Conservation (phyloP, 1,140 invertebrate genomes). For the Sarcophaga peregrina region DNA sequence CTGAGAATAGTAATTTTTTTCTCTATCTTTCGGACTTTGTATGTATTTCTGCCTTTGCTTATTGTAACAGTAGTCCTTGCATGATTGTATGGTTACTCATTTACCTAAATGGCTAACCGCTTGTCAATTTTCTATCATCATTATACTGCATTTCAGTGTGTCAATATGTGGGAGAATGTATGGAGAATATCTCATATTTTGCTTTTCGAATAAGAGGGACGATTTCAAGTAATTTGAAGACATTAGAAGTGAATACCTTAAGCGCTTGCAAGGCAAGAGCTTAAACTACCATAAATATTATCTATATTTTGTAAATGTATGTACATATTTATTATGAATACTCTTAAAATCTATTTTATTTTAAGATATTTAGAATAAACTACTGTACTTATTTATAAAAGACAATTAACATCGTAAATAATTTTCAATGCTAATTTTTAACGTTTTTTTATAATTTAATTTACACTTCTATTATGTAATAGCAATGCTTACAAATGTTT, state of each 20-base stretch:
- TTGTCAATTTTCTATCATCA: constrained; percentile 10
- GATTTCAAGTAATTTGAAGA: neutral
- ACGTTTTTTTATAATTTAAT: no score
- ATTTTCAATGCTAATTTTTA: no score
- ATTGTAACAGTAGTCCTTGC: neutral
- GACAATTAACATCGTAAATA: no score
- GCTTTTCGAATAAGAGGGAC: neutral
- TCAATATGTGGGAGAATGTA: neutral
- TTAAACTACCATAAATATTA: no score
- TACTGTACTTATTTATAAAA: no score
- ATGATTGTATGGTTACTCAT: neutral
- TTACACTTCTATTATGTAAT: no score
- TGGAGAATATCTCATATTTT: neutral
- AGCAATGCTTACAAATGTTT: no score
- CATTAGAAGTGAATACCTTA: neutral
- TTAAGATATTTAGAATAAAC: no score
- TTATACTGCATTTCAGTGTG: neutral
- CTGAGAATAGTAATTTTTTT: neutral
- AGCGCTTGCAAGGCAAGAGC: no score
- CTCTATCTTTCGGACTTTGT: neutral
- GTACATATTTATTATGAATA: no score
- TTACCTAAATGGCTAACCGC: constrained; percentile 8
- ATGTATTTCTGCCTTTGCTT: neutral
- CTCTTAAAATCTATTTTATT: no score
- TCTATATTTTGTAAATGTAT: no score